Evolutionary conservation across 2,888 invertebrate species (phyloP).

Genomic region (Noctua janthina): DNA sequence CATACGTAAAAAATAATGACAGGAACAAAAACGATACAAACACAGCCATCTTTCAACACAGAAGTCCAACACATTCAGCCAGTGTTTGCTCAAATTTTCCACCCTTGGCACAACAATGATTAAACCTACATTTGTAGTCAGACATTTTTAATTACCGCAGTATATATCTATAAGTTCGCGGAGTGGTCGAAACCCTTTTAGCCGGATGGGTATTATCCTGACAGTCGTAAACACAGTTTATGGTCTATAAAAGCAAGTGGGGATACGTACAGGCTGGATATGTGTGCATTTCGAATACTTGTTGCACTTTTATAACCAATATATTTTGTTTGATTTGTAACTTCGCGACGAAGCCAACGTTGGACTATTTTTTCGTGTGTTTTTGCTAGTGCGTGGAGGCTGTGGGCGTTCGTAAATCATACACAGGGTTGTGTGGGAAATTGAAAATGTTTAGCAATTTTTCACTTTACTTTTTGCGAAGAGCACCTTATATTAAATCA

Average conservation of each 20-base stretch:
- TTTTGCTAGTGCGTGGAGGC: constrained; percentile 60
- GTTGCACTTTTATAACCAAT: constrained; percentile 90
- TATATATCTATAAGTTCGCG: constrained; percentile 72
- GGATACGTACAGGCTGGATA: constrained; percentile 78
- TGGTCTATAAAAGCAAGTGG: constrained; percentile 88
- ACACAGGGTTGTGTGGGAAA: background rate
- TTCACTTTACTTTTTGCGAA: background rate
- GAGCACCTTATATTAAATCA: background rate
- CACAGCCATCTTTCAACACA: background rate
- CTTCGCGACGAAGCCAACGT: constrained; percentile 82
- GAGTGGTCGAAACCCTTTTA: constrained; percentile 87
- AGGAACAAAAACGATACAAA: background rate
- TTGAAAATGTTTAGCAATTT: background rate
- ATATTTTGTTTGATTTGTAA: constrained; percentile 90
- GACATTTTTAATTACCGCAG: constrained; percentile 85
- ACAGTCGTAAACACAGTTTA: constrained; percentile 87
- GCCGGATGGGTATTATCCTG: constrained; percentile 88
- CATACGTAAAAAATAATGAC: background rate
- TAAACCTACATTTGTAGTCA: constrained; percentile 68
- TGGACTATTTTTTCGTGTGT: constrained; percentile 74
- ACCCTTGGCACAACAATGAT: constrained; percentile 36
- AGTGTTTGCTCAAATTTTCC: constrained; percentile 22
- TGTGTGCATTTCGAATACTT: constrained; percentile 87
- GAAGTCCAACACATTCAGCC: background rate
- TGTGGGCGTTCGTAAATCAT: constrained; percentile 34